phyloP scores from a whole-genome alignment of 2,888 invertebrate species.

The Pachycephus smyrnensis region DNA sequence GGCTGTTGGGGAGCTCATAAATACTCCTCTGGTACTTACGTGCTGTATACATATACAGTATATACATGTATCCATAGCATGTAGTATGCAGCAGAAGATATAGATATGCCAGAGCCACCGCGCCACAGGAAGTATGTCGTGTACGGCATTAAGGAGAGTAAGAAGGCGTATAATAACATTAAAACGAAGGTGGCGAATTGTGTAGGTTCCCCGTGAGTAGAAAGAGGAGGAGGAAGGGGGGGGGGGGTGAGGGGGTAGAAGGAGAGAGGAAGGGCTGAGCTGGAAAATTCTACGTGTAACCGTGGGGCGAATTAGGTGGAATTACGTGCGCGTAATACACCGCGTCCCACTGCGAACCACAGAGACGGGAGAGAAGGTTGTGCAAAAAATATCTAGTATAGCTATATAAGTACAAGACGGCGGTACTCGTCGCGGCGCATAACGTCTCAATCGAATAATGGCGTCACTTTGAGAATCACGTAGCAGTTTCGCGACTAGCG shows the following conservation, averaged over 20 bases:
- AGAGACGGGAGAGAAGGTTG: neutral
- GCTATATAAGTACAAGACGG: neutral
- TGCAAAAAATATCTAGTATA: neutral
- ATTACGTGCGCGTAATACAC: neutral
- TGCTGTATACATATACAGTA: neutral
- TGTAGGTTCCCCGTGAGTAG: neutral
- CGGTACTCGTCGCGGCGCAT: neutral
- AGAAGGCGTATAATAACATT: neutral
- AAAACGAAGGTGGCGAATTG: neutral
- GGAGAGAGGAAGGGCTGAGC: neutral
- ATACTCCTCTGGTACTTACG: neutral
- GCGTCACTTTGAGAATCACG: neutral
- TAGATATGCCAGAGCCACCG: neutral
- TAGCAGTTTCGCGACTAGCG: neutral
- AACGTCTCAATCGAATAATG: neutral
- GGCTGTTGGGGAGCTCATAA: neutral
- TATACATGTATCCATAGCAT: neutral
- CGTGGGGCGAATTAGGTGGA: neutral
- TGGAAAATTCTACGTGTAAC: neutral
- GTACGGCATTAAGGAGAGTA: neutral
- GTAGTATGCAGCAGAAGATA: neutral
- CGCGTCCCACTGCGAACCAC: no score
- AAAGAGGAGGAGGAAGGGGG: no score
- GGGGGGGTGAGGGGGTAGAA: no score
- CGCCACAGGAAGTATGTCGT: neutral